Conservation (phyloP, 2,797 vertebrate species). For the Eleutherodactylus coqui region DNA sequence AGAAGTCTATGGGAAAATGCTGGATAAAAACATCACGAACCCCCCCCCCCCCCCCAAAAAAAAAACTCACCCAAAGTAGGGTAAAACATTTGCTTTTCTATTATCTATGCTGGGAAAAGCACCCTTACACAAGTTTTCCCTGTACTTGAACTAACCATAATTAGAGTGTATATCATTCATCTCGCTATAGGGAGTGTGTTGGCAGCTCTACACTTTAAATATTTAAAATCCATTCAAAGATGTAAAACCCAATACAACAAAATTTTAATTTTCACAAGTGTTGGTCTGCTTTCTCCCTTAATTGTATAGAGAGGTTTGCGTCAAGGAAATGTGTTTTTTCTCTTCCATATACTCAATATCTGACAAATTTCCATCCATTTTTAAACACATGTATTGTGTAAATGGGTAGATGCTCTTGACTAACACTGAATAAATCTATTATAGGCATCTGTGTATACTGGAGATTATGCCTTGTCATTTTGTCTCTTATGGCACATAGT, state of each 20-base stretch:
- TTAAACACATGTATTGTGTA: neutral
- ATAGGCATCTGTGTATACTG: neutral
- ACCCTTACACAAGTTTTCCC: no score
- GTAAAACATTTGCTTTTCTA: no score
- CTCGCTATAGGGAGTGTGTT: neutral
- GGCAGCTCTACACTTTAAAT: neutral
- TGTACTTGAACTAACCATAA: no score
- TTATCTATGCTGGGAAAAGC: no score
- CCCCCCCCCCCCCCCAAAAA: no score
- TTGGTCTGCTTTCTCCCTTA: slow-evolving; percentile 6
- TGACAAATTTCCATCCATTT: slow-evolving; percentile 23
- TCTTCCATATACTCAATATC: neutral
- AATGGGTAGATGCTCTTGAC: neutral
- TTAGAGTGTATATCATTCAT: no score
- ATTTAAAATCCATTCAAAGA: neutral
- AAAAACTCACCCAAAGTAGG: no score
- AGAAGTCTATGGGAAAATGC: no score
- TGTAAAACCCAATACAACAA: neutral
- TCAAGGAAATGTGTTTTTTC: neutral
- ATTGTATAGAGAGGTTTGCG: neutral
- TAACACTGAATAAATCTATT: neutral
- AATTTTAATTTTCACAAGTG: slow-evolving; percentile 13
- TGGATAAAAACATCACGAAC: no score
- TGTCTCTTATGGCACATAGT: neutral
- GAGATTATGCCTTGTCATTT: slow-evolving; percentile 3